phyloP scores from a whole-genome alignment of 2,113 vertebrate genomes.

The Centropristis striata region DNA sequence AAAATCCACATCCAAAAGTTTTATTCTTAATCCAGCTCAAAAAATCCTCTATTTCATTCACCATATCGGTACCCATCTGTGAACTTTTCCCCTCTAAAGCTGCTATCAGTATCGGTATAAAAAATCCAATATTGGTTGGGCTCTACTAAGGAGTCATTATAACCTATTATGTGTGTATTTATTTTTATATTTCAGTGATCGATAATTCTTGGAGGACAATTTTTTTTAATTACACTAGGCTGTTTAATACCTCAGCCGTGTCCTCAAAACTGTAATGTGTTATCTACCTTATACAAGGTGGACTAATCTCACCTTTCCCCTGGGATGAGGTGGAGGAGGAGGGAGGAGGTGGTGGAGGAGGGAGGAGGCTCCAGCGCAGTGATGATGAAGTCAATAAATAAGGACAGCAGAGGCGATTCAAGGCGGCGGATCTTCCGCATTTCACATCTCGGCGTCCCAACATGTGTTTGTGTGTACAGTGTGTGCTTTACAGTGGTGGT shows the following conservation, averaged over 20 bases:
- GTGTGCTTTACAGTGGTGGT: constrained; percentile 72
- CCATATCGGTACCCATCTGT: too few relatives aligned
- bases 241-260: background rate
- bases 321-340: constrained; percentile 10
- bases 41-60: too few relatives aligned
- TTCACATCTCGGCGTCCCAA: background rate
- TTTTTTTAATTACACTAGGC: too few relatives aligned
- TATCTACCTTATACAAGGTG: background rate
- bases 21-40: too few relatives aligned
- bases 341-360: background rate
- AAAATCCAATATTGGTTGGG: too few relatives aligned
- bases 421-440: constrained; percentile 8
- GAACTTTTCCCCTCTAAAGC: too few relatives aligned
- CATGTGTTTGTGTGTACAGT: constrained; percentile 35
- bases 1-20: too few relatives aligned
- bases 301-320: constrained; percentile 24
- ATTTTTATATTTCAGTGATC: background rate
- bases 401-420: constrained; percentile 18
- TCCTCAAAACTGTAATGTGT: background rate
- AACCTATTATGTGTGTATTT: too few relatives aligned
- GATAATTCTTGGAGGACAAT: background rate
- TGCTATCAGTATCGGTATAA: too few relatives aligned
- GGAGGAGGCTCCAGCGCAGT: background rate
- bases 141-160: too few relatives aligned
- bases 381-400: constrained; percentile 61